Conservation (phyloP, 2,797 vertebrate genomes). For the Sciurus vulgaris region DNA sequence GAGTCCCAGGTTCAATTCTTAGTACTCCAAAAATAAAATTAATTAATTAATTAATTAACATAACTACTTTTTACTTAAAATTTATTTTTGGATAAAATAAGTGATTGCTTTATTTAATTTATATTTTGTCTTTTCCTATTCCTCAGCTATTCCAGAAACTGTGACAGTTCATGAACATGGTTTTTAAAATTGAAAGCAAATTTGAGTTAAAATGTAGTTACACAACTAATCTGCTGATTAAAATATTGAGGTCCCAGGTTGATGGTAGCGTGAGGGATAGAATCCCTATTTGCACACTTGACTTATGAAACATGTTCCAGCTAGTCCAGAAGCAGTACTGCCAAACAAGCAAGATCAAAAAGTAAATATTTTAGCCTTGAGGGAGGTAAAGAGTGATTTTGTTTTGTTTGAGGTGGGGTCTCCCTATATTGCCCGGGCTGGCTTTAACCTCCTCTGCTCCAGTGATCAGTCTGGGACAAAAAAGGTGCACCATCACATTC, state of each 20-base stretch:
- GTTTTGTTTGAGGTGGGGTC: neutral
- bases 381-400: neutral
- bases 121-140: neutral
- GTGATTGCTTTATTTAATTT: constrained; percentile 1
- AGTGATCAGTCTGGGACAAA: neutral
- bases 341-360: constrained; percentile 27
- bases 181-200: constrained; percentile 38
- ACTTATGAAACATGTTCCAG: neutral
- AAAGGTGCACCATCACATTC: neutral
- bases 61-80: constrained; percentile 34
- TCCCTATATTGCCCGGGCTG: neutral
- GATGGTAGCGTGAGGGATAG: neutral
- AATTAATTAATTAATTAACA: neutral
- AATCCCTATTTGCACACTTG: neutral
- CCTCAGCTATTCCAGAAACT: neutral
- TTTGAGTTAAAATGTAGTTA: constrained; percentile 24
- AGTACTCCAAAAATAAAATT: neutral
- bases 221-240: neutral
- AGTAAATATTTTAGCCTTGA: neutral
- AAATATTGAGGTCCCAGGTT: neutral
- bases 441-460: neutral
- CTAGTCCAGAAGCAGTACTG: neutral
- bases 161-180: neutral
- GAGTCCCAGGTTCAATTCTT: neutral
- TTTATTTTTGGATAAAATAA: constrained; percentile 12